Evolutionary conservation across 2,113 vertebrate species (phyloP).

Genomic region (Leptosomus discolor): DNA sequence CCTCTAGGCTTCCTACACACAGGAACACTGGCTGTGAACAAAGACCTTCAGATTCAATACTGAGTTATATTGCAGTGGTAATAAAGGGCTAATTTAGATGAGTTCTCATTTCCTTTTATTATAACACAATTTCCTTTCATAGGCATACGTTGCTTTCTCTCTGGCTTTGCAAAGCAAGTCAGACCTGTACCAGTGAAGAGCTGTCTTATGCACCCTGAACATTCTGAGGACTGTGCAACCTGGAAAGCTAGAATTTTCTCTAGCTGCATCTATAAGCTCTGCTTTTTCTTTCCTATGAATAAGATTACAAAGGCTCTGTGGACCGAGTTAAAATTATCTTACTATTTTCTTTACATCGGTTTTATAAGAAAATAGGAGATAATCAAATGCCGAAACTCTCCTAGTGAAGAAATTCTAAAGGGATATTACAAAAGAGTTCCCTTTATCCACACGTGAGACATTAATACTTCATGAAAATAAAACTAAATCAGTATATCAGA

Average conservation of each 20-base stretch:
- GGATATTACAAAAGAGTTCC: not conserved
- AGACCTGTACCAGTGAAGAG: not conserved
- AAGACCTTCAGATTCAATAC: not conserved
- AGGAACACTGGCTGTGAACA: not conserved
- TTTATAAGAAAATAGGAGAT: not conserved
- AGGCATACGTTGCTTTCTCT: not conserved
- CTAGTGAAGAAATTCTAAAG: not conserved
- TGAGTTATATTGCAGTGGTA: not conserved
- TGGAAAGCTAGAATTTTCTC: not conserved
- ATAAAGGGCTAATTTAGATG: not conserved
- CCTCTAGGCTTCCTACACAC: not conserved
- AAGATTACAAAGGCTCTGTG: not conserved
- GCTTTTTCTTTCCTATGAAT: not conserved
- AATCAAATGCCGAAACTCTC: not conserved
- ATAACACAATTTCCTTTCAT: not conserved
- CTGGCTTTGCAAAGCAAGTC: not conserved
- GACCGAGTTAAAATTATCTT: not conserved
- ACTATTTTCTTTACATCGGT: not conserved
- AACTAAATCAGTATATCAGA: not conserved
- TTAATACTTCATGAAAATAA: not conserved
- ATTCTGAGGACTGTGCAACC: accelerated
- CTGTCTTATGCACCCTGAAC: not conserved
- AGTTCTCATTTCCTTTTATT: not conserved
- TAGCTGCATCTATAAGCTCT: not conserved
- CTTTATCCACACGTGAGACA: not conserved